Base-by-base conservation (phyloP, 2,888 invertebrate genomes). In the Sminthurinus aureus region DNA sequence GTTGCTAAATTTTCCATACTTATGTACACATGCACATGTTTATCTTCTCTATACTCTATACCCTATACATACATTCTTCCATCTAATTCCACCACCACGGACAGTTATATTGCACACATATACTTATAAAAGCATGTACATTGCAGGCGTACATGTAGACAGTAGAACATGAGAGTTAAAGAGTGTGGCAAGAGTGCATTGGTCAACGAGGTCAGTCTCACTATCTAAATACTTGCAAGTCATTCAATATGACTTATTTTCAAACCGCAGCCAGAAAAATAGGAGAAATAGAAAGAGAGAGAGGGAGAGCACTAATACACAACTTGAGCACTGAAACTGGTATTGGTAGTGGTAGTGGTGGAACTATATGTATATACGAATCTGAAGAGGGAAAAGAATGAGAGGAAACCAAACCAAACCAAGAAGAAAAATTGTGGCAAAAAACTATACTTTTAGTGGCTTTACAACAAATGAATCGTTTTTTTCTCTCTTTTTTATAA, bases 231-330 rank as follows among this genome's bases (percentile, higher is more conserved):
- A 52, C 76, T 76, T 76, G 18, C 76, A 76, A 76, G 76, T 76
- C 76, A 51, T 76, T 76, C 76, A 12, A 76, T 76, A 76, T 76
- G 76, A 76, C 76, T 76, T 76, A 76, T 76, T 76, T 52, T 18
- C 58, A 58, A 18, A 58, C 58, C 58, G 15, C 13, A 58, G 18
- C 58, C 58, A 58, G 58, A 15, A 13, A 58, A 58, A 18, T 13
- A 11, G 18, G 18, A 58, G 18, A 58, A 18, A 58, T 0, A 58
- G 18, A 58, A 18, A 58, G 58, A 58, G 58, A 58, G 58, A 58
- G 58, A 58, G 58, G 9, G 58, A 58, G 38, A 38, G 38, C 6
- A 38, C 38, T 38, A 38, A 38, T 1, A 38, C 38, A 38, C 38
- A 38, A 38, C 38, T 38, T 38, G 38, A 38, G 38, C 38, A 38